Conservation (phyloP, 2,888 invertebrate species). For the Dryadula phaetusa region DNA sequence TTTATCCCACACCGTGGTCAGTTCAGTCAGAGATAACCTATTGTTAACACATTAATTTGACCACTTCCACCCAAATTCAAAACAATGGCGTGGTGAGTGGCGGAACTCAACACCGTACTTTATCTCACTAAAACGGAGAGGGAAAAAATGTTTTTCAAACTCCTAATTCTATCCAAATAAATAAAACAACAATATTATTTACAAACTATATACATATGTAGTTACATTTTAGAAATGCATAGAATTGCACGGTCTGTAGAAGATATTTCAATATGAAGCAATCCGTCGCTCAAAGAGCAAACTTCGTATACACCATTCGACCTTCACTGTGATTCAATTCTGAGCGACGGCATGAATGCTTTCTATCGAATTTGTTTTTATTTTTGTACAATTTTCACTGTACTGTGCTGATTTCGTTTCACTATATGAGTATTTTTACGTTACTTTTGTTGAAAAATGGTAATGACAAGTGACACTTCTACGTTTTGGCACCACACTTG, state of each 20-base stretch:
- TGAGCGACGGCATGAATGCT: conserved; percentile 11
- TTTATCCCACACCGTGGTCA: too few relatives aligned
- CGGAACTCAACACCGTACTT: too few relatives aligned
- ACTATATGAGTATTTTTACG: neutral
- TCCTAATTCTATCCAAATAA: too few relatives aligned
- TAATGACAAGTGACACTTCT: neutral
- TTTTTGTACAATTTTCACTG: conserved; percentile 18
- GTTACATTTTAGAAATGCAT: conserved; percentile 2
- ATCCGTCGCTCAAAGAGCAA: conserved; percentile 20
- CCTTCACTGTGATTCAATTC: conserved; percentile 23
- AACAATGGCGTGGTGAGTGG: too few relatives aligned
- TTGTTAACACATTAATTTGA: too few relatives aligned
- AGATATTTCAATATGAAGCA: conserved; percentile 28
- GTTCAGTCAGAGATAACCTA: too few relatives aligned
- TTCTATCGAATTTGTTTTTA: conserved; percentile 22
- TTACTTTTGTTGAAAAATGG: neutral
- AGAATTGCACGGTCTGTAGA: conserved; percentile 3
- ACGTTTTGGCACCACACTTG: too few relatives aligned
- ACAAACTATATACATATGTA: neutral
- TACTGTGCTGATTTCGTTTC: neutral
- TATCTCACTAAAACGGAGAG: too few relatives aligned
- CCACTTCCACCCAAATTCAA: too few relatives aligned
- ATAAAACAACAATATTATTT: neutral
- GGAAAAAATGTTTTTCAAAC: too few relatives aligned
- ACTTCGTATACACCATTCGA: conserved; percentile 3